These are phyloP conservation scores for Meriones psammophilus DNA, from an alignment of 2,797 vertebrate genomes.

Conservation along the genomic window DNA sequence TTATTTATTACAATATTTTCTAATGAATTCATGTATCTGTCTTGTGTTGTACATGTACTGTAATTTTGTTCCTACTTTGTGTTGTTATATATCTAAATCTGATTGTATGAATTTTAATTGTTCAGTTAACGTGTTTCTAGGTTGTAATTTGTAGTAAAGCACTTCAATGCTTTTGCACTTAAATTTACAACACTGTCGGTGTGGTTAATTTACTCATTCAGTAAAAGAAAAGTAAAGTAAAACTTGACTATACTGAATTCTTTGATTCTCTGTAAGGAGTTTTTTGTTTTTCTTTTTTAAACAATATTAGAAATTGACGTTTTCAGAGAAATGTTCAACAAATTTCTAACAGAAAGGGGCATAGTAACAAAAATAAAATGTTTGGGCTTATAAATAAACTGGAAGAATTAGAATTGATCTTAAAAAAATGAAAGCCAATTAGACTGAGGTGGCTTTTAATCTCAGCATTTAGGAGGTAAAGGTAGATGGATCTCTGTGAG, in stretches of 20 bases:
- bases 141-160: slow-evolving; percentile 96
- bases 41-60: slow-evolving; percentile 95
- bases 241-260: slow-evolving; percentile 87
- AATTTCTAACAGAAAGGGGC: slow-evolving; percentile 20
- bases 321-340: slow-evolving; percentile 59
- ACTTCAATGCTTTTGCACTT: slow-evolving; percentile 97
- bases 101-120: slow-evolving; percentile 93
- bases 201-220: slow-evolving; percentile 92
- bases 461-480: background rate
- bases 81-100: slow-evolving; percentile 94
- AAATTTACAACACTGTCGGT: slow-evolving; percentile 92
- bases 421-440: background rate
- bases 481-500: background rate
- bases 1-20: slow-evolving; percentile 94
- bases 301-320: slow-evolving; percentile 60
- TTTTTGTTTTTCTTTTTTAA: slow-evolving; percentile 6
- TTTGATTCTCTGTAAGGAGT: slow-evolving; percentile 87
- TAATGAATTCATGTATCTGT: slow-evolving; percentile 94
- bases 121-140: slow-evolving; percentile 94
- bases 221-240: slow-evolving; percentile 89
- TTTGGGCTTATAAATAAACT: slow-evolving; percentile 65
- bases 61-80: slow-evolving; percentile 93
- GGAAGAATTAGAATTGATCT: background rate
- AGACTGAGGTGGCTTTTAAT: background rate
- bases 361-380: slow-evolving; percentile 36